A percentile compares a stretch with the other conserved stretches of the same genome.
These are phyloP conservation scores for Microplitis mediator DNA, from an alignment of 1,140 invertebrate genomes.

Conservation along the genomic window DNA sequence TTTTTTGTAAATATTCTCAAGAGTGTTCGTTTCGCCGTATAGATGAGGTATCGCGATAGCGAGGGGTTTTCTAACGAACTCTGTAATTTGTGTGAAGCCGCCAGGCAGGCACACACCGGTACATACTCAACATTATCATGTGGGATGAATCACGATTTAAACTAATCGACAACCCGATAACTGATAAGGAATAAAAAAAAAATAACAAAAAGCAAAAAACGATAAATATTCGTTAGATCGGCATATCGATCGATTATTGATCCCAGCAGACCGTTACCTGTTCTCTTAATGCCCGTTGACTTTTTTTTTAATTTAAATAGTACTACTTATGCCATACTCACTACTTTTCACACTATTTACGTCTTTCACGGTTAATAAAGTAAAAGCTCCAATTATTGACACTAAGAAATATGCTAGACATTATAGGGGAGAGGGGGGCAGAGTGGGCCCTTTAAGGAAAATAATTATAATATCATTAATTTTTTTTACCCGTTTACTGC, in stretches of 20 bases:
- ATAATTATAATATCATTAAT: too few relatives aligned
- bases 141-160: conserved; percentile 33
- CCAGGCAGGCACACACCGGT: conserved; percentile 19
- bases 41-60: conserved; percentile 30
- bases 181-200: too few relatives aligned
- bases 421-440: too few relatives aligned
- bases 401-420: too few relatives aligned
- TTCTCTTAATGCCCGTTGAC: too few relatives aligned
- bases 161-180: conserved; percentile 22
- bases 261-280: not conserved
- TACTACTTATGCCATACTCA: too few relatives aligned
- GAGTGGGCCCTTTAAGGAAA: too few relatives aligned
- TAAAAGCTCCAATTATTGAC: too few relatives aligned
- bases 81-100: conserved; percentile 36
- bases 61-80: conserved; percentile 34
- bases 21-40: conserved; percentile 13
- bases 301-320: too few relatives aligned
- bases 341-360: too few relatives aligned
- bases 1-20: conserved; percentile 26
- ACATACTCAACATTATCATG: conserved; percentile 22
- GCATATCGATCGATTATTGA: conserved; percentile 20
- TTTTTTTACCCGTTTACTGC: too few relatives aligned
- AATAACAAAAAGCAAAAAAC: conserved; percentile 5
- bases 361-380: too few relatives aligned
- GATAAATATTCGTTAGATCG: conserved; percentile 15